Evolutionary conservation across 2,113 vertebrate genomes (phyloP), one percentile per base, ranked within the genome.

Genomic region (Bolborhynchus lineola): DNA sequence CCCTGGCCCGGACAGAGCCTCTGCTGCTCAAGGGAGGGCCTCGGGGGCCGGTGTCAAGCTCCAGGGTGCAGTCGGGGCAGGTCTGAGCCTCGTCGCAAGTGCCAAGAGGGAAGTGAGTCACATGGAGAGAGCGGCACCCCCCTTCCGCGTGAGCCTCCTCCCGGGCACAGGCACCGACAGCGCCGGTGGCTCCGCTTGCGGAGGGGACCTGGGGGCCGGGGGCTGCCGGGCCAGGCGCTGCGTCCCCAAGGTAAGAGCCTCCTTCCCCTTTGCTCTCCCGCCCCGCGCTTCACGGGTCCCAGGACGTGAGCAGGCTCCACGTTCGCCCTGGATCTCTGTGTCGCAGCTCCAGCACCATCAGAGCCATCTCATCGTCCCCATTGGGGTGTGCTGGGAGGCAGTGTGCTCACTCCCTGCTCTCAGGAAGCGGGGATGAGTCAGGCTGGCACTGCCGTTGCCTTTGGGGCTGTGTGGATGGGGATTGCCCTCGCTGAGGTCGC

Each of bases 31-130:
- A 70, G 87, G 77, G 89, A 78, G 77, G n/a, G 50, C 41, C 4
- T 3, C 4, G 13, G 64, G 71, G 41, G n/a, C 19, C 1, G 0
- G 65, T 76, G 90, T 82, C 9, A 6, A 21, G 41, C 52, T 72
- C 44, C 55, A 80, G 76, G 37, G 82, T 1, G 41, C 90, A 86
- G 86, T 42, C 9, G 3, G 90, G 79, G 60, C 91, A 60, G 0
- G 19, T 74, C 82, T 18, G 13, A 65, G 63, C 25, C 0, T 1
- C 39, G 84, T 67, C 2, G 3, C 63, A 37, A 74, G 64, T 39
- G 88, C 92, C 80, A 84, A 67, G 92, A 81, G 83, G 96, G 92
- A 96, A 96, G 86, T 97, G 96, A 97, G 76, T 97, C 96, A 97
- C 68, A 19, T 72, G 1, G 8, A 78, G 74, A 1, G 7, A 76